Conservation (phyloP, 1,140 invertebrate species). For the Cyclargus thomasi region DNA sequence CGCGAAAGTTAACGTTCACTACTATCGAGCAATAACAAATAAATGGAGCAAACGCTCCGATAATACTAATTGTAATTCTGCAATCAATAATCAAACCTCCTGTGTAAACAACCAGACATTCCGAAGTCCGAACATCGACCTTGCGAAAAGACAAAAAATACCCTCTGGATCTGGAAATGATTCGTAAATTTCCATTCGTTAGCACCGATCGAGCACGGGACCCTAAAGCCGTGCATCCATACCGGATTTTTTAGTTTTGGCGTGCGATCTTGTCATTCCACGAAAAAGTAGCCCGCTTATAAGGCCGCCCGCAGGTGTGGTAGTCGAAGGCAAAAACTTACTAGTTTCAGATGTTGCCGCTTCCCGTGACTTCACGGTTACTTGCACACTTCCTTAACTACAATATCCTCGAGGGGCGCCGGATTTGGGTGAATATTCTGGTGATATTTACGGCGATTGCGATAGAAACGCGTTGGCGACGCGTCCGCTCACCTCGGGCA, state of each 20-base stretch:
- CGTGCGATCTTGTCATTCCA: background rate
- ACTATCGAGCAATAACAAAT: no score
- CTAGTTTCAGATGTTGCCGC: background rate
- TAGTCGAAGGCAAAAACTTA: background rate
- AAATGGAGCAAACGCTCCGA: no score
- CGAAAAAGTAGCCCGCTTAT: background rate
- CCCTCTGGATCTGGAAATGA: no score
- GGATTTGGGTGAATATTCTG: background rate
- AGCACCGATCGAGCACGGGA: no score
- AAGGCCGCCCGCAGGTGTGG: background rate
- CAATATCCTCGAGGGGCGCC: background rate
- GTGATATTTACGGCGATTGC: background rate
- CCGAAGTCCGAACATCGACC: no score
- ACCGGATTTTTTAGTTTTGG: background rate
- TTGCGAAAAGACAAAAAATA: no score
- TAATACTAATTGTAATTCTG: no score
- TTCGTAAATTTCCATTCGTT: no score
- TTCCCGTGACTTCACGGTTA: background rate
- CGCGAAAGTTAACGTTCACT: no score
- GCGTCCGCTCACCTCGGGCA: background rate
- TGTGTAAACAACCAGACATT: no score
- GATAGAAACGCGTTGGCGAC: background rate
- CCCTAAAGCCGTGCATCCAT: background rate
- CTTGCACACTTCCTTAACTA: background rate
- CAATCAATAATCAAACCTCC: no score